A percentile compares a stretch with the other conserved stretches of the same genome.
phyloP scores from a whole-genome alignment of 2,797 vertebrate genomes.

The Babyrousa celebensis region DNA sequence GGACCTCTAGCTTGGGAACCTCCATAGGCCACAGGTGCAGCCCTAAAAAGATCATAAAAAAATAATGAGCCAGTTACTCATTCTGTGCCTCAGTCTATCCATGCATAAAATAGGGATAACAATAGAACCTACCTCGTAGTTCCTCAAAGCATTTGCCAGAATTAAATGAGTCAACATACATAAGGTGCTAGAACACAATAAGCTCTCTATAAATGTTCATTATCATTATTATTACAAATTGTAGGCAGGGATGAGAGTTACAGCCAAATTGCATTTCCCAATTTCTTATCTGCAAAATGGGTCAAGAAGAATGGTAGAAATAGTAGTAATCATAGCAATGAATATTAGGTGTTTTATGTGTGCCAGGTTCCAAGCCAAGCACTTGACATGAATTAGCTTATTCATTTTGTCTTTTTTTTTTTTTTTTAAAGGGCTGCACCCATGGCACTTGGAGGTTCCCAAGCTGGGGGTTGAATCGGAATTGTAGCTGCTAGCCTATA shows the following conservation, averaged over 20 bases:
- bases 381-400: not conserved
- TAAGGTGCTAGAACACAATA: not conserved
- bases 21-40: too few species aligned
- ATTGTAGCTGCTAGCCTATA: too few species aligned
- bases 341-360: not conserved
- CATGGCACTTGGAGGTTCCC: too few species aligned
- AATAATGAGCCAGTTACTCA: not conserved
- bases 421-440: too few species aligned
- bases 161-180: not conserved
- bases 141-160: not conserved
- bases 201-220: not conserved
- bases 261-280: not conserved
- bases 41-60: too few species aligned
- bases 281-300: slow-evolving; percentile 52
- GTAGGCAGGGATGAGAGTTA: not conserved
- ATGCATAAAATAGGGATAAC: not conserved
- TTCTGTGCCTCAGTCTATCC: not conserved
- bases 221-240: not conserved
- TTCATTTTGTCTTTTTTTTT: not conserved
- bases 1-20: too few species aligned
- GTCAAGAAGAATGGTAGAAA: not conserved
- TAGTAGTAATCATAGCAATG: not conserved
- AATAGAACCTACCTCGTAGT: not conserved
- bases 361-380: not conserved
- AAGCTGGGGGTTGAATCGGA: too few species aligned